Conservation (phyloP, 1,140 invertebrate genomes). For the Gonioctena quinquepunctata region DNA sequence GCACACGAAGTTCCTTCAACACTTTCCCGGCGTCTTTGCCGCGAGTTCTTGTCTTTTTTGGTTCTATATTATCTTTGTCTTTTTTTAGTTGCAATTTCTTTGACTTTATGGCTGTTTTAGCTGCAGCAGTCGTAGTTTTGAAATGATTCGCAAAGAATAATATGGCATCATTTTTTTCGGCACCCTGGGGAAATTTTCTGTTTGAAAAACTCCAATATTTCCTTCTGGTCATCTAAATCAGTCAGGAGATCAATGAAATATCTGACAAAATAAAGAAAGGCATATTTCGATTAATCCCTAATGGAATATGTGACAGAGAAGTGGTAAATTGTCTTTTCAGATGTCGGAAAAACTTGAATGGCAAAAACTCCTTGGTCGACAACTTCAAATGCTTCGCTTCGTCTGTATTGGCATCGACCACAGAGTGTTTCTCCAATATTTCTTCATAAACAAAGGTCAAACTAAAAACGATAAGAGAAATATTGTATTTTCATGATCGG, state of each 20-base stretch:
- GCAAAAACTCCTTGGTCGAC: constrained; percentile 5
- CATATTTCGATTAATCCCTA: background rate
- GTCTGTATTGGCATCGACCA: background rate
- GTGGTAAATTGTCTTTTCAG: background rate
- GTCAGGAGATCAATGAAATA: constrained; percentile 11
- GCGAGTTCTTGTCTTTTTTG: no score
- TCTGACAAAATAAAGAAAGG: constrained; percentile 6
- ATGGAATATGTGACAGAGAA: constrained; percentile 4
- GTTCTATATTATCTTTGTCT: no score
- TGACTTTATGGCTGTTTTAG: no score
- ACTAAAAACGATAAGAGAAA: constrained; percentile 10
- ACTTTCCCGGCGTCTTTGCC: no score
- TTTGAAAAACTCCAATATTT: constrained; percentile 1
- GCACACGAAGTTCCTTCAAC: no score
- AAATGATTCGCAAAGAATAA: constrained; percentile 8
- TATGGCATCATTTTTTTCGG: constrained; percentile 14
- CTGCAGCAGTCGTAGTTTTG: background rate
- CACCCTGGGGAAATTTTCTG: constrained; percentile 3
- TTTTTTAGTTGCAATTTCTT: no score
- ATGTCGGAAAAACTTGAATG: background rate
- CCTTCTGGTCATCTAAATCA: constrained; percentile 3
- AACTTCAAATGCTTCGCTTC: constrained; percentile 7
- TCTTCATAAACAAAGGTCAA: constrained; percentile 16
- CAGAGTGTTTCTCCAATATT: constrained; percentile 1
- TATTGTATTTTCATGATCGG: background rate